Evolutionary conservation across 2,113 vertebrate genomes (phyloP).

Genomic region (Ia io): DNA sequence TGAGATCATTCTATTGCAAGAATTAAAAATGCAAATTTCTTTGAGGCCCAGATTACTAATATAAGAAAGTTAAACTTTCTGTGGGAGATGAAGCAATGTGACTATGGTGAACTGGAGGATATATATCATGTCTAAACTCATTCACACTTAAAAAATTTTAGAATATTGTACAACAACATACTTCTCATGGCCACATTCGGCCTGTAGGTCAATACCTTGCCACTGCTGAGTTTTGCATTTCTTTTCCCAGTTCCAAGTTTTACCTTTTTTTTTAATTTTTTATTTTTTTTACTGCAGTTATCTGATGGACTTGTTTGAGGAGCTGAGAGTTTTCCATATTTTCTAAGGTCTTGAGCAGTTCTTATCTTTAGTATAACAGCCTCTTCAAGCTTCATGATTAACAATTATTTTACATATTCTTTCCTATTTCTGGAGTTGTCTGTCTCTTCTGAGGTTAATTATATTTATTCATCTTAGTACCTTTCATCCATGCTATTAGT

Average conservation of each 20-base stretch:
- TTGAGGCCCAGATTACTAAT: neutral
- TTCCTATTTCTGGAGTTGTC: neutral
- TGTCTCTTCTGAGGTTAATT: neutral
- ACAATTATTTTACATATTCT: neutral
- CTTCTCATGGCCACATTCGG: neutral
- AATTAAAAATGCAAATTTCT: neutral
- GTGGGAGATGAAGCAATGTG: neutral
- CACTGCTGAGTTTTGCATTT: neutral
- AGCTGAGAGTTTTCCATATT: neutral
- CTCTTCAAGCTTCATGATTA: neutral
- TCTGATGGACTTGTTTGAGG: neutral
- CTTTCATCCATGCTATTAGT: neutral
- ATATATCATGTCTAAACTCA: neutral
- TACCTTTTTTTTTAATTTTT: neutral
- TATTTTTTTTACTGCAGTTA: neutral
- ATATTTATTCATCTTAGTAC: neutral
- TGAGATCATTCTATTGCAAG: neutral
- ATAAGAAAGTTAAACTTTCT: neutral
- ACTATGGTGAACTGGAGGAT: neutral
- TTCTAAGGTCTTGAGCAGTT: neutral
- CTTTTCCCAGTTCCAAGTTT: neutral
- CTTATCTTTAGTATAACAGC: neutral
- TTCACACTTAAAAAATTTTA: neutral
- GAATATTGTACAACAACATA: neutral
- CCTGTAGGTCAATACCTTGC: neutral